Evolutionary conservation across 1,140 invertebrate species (phyloP).

Genomic region (Homalodisca vitripennis): DNA sequence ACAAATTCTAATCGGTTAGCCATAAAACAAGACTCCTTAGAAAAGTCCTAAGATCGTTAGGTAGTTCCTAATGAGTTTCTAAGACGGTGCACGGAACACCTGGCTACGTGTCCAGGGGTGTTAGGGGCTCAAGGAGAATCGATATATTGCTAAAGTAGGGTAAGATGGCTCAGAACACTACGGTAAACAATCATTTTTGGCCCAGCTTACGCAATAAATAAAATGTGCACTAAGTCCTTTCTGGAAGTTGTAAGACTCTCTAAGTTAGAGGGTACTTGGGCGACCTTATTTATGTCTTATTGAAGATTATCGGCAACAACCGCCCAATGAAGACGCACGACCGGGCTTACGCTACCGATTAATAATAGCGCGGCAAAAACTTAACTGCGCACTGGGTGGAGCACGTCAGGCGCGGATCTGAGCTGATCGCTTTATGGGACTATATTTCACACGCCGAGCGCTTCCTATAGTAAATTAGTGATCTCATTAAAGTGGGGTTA

Average conservation of each 20-base stretch:
- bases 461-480: not conserved
- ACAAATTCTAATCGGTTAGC: too few species aligned
- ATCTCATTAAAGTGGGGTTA: slow-evolving; percentile 6
- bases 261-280: not conserved
- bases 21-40: slow-evolving; percentile 7
- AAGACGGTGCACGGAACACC: too few species aligned
- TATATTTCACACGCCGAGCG: not conserved
- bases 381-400: not conserved
- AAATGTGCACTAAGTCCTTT: slow-evolving; percentile 6
- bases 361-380: slow-evolving; percentile 9
- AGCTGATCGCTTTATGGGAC: too few species aligned
- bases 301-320: slow-evolving; percentile 5
- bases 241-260: slow-evolving; percentile 9
- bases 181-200: slow-evolving; percentile 17
- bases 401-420: not conserved
- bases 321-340: slow-evolving; percentile 3
- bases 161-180: slow-evolving; percentile 1
- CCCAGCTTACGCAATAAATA: slow-evolving; percentile 10
- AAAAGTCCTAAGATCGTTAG: not conserved
- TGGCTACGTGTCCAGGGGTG: too few species aligned
- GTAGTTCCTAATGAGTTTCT: too few species aligned
- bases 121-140: slow-evolving; percentile 2
- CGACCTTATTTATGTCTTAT: not conserved
- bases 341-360: not conserved
- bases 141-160: slow-evolving; percentile 17